These are phyloP conservation scores for Clepsis dumicolana DNA, from an alignment of 2,888 invertebrate genomes.

Conservation along the genomic window DNA sequence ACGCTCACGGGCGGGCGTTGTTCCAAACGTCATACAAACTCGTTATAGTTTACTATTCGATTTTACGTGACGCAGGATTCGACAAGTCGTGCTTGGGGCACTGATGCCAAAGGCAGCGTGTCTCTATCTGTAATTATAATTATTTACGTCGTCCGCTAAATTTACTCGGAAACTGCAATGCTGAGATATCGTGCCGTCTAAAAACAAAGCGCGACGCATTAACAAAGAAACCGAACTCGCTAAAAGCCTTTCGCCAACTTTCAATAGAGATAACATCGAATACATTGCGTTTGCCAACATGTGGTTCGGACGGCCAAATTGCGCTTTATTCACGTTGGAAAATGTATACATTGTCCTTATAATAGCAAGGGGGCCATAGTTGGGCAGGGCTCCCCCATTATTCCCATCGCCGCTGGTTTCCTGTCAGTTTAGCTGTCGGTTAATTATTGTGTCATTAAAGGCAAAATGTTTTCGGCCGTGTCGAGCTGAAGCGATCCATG, in stretches of 20 bases:
- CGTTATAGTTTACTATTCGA: too few species aligned
- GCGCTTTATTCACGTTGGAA: conserved; percentile 11
- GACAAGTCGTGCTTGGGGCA: too few species aligned
- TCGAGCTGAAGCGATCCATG: background rate
- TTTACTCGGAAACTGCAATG: background rate
- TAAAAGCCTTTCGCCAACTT: conserved; percentile 40
- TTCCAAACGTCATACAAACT: too few species aligned
- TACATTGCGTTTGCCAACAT: conserved; percentile 30
- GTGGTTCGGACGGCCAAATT: conserved; percentile 29
- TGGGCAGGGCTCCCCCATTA: conserved; percentile 57
- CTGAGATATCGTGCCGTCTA: background rate
- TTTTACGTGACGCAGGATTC: too few species aligned
- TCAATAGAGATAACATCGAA: conserved; percentile 36
- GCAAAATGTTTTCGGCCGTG: conserved; percentile 22
- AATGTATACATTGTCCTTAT: conserved; percentile 25
- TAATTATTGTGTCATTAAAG: conserved; percentile 55
- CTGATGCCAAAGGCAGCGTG: too few species aligned
- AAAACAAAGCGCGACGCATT: conserved; percentile 16
- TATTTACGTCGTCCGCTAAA: background rate
- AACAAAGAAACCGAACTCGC: conserved; percentile 30
- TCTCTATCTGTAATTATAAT: background rate
- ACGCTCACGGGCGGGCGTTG: too few species aligned
- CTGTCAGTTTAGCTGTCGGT: conserved; percentile 44
- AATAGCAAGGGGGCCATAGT: conserved; percentile 52
- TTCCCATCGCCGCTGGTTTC: conserved; percentile 43